A percentile compares a stretch with the other conserved stretches of the same genome.
These are phyloP conservation scores for Tetropium fuscum DNA, from an alignment of 2,888 invertebrate genomes.

Conservation along the genomic window DNA sequence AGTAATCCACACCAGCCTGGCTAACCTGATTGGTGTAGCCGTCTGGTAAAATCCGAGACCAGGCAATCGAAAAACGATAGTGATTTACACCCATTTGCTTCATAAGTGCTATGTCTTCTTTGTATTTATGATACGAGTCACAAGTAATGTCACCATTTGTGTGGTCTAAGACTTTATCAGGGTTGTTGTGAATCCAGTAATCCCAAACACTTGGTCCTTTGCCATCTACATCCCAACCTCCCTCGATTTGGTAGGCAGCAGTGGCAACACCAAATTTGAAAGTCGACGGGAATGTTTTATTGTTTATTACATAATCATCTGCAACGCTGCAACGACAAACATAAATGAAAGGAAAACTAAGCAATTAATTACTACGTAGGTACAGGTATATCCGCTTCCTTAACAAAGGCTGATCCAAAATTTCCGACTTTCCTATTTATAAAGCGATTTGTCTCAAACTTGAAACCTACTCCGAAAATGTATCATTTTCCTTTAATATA, in stretches of 20 bases:
- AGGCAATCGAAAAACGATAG: constrained; percentile 61
- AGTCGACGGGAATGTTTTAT: constrained; percentile 37
- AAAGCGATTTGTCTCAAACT: too few species aligned
- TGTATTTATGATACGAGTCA: constrained; percentile 75
- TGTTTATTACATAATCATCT: constrained; percentile 27
- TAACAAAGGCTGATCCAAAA: too few species aligned
- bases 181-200: constrained; percentile 28
- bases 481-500: too few species aligned
- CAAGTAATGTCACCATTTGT: constrained; percentile 73
- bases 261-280: constrained; percentile 54
- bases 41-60: constrained; percentile 67
- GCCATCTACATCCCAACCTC: constrained; percentile 53
- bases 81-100: constrained; percentile 69
- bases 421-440: too few species aligned
- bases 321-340: constrained; percentile 23
- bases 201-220: constrained; percentile 48
- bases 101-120: constrained; percentile 72
- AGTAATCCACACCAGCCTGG: constrained; percentile 61
- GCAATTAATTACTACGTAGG: too few species aligned
- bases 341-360: too few species aligned
- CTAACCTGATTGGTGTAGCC: constrained; percentile 67
- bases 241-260: constrained; percentile 55
- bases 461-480: too few species aligned
- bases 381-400: too few species aligned
- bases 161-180: constrained; percentile 29